Conservation (phyloP, 2,888 invertebrate genomes). For the Nebria salina region DNA sequence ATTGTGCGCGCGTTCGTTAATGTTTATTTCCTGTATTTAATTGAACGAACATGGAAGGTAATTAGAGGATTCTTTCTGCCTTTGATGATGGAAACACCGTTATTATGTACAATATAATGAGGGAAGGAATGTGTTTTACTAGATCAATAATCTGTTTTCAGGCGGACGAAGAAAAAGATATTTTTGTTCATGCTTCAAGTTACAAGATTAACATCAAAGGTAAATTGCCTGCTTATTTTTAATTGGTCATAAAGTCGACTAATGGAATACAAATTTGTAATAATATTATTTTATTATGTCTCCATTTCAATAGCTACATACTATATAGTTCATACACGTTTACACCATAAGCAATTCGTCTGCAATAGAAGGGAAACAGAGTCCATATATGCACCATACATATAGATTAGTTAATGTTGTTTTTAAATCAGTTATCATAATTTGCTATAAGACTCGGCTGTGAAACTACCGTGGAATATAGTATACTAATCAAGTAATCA, state of each 20-base stretch:
- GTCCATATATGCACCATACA: too few relatives aligned
- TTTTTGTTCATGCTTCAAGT: slow-evolving; percentile 10
- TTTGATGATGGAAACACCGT: slow-evolving; percentile 8
- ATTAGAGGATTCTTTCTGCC: slow-evolving; percentile 29
- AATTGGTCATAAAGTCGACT: neutral
- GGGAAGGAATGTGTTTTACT: neutral
- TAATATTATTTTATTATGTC: neutral
- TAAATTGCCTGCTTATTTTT: neutral
- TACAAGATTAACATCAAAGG: neutral
- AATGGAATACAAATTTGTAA: neutral
- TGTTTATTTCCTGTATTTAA: slow-evolving; percentile 46
- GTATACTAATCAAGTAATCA: slow-evolving; percentile 1
- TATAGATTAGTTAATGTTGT: too few relatives aligned
- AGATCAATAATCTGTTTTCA: slow-evolving; percentile 13
- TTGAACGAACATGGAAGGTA: slow-evolving; percentile 41
- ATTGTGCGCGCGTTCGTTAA: slow-evolving; percentile 42
- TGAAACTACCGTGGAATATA: neutral
- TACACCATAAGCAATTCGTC: too few relatives aligned
- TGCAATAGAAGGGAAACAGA: too few relatives aligned
- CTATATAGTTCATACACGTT: too few relatives aligned
- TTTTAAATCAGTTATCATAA: too few relatives aligned
- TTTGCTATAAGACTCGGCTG: neutral
- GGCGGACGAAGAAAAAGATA: slow-evolving; percentile 8
- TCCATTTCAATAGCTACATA: neutral
- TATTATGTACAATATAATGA: slow-evolving; percentile 16